These are phyloP conservation scores for Dromaius novaehollandiae DNA, from an alignment of 2,113 vertebrate species.

Conservation along the genomic window DNA sequence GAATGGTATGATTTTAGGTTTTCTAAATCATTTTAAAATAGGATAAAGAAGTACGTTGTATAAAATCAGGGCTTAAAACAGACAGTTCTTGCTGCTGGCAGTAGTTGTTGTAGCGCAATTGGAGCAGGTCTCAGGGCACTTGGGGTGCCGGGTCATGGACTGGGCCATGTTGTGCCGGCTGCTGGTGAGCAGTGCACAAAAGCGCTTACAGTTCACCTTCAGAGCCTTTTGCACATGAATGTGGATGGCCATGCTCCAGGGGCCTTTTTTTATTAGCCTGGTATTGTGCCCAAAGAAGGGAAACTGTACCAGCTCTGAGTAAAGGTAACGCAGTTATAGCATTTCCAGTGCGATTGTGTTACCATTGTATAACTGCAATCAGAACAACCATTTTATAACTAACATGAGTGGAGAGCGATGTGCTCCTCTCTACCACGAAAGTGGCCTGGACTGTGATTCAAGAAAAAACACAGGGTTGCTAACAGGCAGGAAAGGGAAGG, in stretches of 20 bases:
- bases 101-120: not conserved
- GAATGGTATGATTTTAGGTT: not conserved
- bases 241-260: not conserved
- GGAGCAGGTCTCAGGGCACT: not conserved
- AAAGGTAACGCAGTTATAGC: constrained; percentile 32
- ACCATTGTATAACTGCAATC: not conserved
- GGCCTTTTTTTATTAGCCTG: not conserved
- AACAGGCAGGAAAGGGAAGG: not conserved
- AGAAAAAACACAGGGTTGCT: not conserved
- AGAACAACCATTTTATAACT: not conserved
- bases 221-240: not conserved
- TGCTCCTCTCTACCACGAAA: not conserved
- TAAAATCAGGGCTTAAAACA: not conserved
- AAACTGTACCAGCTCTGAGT: not conserved
- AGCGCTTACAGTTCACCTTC: not conserved
- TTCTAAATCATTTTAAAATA: not conserved
- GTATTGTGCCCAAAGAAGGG: not conserved
- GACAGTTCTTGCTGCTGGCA: not conserved
- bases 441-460: not conserved
- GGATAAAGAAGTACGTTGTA: rapidly evolving
- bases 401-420: not conserved
- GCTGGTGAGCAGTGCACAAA: not conserved
- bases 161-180: not conserved
- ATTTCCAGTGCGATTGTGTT: constrained; percentile 44
- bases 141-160: not conserved